Base-by-base conservation (phyloP, 2,113 vertebrate genomes). In the Limnothrissa miodon region DNA sequence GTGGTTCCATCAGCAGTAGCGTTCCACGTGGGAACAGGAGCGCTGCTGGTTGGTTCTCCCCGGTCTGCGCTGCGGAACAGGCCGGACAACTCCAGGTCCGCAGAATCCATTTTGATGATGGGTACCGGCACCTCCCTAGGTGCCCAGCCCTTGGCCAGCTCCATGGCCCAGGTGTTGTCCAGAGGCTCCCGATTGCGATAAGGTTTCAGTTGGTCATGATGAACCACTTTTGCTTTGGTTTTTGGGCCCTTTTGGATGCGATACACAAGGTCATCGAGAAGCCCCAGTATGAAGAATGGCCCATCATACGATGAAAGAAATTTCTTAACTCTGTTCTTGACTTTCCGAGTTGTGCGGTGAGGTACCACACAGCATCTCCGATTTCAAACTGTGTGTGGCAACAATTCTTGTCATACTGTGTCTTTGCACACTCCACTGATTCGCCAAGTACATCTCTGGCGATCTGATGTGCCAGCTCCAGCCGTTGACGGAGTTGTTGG, bases 321-420 rank as follows among this genome's bases (percentile, higher is more conserved):
- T 23, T 84, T 88, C 33, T 56, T 74, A n/a, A 88, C 44, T 13
- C 79, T 66, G 1, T 15, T 15, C 45, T 39, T 53, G 10, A 88
- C 83, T 2, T 82, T 11, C 33, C 78, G n/a, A n/a, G n/a, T 84
- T 7, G 82, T 85, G 9, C 79, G 82, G 1, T 87, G 0, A 89
- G 62, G 53, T 83, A 56, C 81, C 83, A 86, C 3, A 86, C 84
- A 13, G 84, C 62, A 79, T 88, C 85, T 45, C 85, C 85, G 5
- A 78, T 39, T 1, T 85, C 36, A 46, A 84, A 83, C 0, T 78
- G 42, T 3, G n/a, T 66, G 5, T 39, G 23, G 15, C 21, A 48
- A 21, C 25, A 51, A 17, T 78, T 79, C 33, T 87, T 89, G 21
- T 87, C 78, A 13, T 85, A 87, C 2, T 86, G 83, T 23, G n/a